Evolutionary conservation across 2,797 vertebrate species (phyloP).

Genomic region (Sebastes trivittatus): DNA sequence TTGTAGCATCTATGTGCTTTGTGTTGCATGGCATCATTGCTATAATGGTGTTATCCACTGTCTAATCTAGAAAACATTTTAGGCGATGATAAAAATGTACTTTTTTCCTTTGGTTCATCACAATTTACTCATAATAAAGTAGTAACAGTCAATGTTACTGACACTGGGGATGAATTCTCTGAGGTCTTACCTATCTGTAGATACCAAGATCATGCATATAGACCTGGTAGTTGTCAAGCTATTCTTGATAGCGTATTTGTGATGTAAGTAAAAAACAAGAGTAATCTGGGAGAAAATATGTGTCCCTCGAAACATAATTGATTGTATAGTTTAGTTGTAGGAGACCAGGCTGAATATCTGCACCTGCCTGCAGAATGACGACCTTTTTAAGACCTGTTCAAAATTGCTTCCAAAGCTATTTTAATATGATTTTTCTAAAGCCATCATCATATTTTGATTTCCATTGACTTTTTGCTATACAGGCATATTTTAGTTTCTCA

Average conservation of each 20-base stretch:
- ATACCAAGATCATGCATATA: not conserved
- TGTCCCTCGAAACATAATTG: not conserved
- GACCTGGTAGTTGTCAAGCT: not conserved
- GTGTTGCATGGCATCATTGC: not conserved
- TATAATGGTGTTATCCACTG: not conserved
- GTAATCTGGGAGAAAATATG: not conserved
- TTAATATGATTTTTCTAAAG: not conserved
- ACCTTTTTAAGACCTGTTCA: not conserved
- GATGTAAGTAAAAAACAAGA: no score
- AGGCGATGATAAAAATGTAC: not conserved
- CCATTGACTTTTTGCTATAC: not conserved
- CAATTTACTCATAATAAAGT: not conserved
- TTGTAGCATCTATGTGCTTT: not conserved
- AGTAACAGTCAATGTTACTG: no score
- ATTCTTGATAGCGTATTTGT: not conserved
- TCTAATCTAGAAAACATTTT: not conserved
- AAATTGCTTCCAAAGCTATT: not conserved
- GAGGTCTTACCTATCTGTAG: not conserved
- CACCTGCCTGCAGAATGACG: not conserved
- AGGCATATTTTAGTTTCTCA: not conserved
- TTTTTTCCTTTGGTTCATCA: not conserved
- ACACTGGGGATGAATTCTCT: no score
- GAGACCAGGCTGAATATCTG: not conserved
- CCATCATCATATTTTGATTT: not conserved
- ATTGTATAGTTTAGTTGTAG: rapidly evolving